Percentiles rank a stretch among this genome's conserved stretches.
Conservation (phyloP, 30 jellyfish, hydroid and myxozoan genomes). For the Morbakka virulenta region DNA sequence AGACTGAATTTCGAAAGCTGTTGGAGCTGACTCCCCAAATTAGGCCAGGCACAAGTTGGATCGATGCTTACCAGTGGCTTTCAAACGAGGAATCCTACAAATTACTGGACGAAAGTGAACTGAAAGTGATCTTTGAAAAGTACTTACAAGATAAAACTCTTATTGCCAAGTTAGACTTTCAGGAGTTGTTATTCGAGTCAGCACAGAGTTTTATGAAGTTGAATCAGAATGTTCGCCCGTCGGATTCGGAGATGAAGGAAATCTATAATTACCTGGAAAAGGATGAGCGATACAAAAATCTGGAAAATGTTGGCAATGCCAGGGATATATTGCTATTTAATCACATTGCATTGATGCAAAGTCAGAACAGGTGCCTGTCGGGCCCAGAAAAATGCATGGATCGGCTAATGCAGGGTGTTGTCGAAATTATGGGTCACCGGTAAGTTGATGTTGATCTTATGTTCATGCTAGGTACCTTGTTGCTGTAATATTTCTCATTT, state of each 20-base stretch:
- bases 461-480: too few species aligned
- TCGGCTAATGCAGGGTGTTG: conserved; percentile 95
- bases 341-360: conserved; percentile 96
- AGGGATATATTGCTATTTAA: conserved; percentile 88
- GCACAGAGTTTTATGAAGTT: conserved; percentile 82
- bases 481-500: too few species aligned
- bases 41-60: conserved; percentile 99
- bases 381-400: conserved; percentile 99
- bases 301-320: conserved; percentile 95
- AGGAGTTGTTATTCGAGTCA: conserved; percentile 91
- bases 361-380: conserved; percentile 94
- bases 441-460: too few species aligned
- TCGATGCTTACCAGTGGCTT: conserved; percentile 88
- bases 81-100: conserved; percentile 80
- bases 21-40: conserved; percentile 76
- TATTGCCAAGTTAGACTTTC: conserved; percentile 92
- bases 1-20: conserved; percentile 84
- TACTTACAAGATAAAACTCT: conserved; percentile 83
- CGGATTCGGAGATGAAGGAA: conserved; percentile 86
- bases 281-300: conserved; percentile 70
- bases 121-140: conserved; percentile 88
- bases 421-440: conserved; percentile 95
- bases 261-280: conserved; percentile 72
- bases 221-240: conserved; percentile 83
- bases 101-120: conserved; percentile 84